phyloP scores from a whole-genome alignment of 2,797 vertebrate genomes.

The Oryzias dopingdopingensis region DNA sequence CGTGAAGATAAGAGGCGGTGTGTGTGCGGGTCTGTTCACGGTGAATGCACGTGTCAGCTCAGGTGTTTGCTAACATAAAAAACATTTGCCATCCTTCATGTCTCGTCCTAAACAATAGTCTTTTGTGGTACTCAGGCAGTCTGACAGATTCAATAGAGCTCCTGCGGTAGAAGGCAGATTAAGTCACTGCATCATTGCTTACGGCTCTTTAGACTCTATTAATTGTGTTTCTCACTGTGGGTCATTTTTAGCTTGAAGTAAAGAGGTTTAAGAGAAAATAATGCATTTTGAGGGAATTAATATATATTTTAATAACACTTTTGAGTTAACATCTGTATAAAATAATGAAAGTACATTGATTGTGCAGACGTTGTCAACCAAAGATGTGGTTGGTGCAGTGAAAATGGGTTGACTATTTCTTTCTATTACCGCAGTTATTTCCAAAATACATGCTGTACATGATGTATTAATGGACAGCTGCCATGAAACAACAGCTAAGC shows the following conservation, averaged over 20 bases:
- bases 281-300: constrained; percentile 10
- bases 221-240: constrained; percentile 63
- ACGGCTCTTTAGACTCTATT: constrained; percentile 52
- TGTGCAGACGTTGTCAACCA: neutral
- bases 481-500: too few species aligned
- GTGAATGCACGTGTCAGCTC: constrained; percentile 13
- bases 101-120: constrained; percentile 55
- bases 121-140: constrained; percentile 50
- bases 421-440: too few species aligned
- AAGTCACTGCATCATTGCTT: constrained; percentile 63
- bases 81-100: constrained; percentile 57
- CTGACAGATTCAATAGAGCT: constrained; percentile 63
- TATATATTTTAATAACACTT: constrained; percentile 5
- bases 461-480: too few species aligned
- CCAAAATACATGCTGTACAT: too few species aligned
- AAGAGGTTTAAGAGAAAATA: constrained; percentile 49
- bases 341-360: neutral
- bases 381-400: neutral
- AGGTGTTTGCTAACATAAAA: constrained; percentile 31
- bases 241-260: constrained; percentile 48
- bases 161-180: constrained; percentile 54
- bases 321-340: constrained; percentile 18
- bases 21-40: constrained; percentile 2
- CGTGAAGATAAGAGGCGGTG: neutral
- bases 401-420: too few species aligned